A percentile compares a stretch with the other conserved stretches of the same genome.
These are phyloP conservation scores for Phoebastria nigripes DNA, from an alignment of 2,797 vertebrate species.

Conservation along the genomic window DNA sequence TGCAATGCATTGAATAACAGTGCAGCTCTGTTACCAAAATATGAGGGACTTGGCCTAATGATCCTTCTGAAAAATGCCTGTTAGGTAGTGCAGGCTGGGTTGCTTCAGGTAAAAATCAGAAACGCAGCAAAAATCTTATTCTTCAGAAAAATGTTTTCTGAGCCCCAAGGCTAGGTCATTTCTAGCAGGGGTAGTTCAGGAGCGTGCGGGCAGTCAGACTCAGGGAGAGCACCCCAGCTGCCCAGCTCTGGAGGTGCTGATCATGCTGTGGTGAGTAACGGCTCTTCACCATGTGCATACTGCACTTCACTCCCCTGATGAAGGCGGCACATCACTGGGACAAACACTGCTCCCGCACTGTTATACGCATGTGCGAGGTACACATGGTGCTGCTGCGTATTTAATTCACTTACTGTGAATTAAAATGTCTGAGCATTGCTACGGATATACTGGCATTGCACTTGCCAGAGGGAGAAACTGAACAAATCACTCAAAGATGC, in stretches of 20 bases:
- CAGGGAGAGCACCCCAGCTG: neutral
- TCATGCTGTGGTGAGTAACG: rapidly evolving
- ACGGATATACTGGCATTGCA: neutral
- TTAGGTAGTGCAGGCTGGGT: neutral
- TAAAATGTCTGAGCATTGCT: neutral
- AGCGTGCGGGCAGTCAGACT: neutral
- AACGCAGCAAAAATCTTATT: neutral
- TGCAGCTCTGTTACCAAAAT: neutral
- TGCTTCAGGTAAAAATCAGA: neutral
- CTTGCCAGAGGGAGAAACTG: neutral
- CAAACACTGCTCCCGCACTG: neutral
- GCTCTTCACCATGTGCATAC: neutral
- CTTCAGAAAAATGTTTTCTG: neutral
- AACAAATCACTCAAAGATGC: neutral
- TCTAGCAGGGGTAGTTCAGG: neutral
- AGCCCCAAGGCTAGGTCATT: neutral
- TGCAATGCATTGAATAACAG: neutral
- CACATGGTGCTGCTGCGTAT: neutral
- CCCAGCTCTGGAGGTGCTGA: neutral
- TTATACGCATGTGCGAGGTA: neutral
- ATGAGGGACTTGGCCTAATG: neutral
- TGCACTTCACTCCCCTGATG: neutral
- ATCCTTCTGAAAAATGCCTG: neutral
- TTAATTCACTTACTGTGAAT: neutral
- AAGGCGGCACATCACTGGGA: neutral